Conservation (phyloP, 2,113 vertebrate genomes). For the Ophiodon elongatus region DNA sequence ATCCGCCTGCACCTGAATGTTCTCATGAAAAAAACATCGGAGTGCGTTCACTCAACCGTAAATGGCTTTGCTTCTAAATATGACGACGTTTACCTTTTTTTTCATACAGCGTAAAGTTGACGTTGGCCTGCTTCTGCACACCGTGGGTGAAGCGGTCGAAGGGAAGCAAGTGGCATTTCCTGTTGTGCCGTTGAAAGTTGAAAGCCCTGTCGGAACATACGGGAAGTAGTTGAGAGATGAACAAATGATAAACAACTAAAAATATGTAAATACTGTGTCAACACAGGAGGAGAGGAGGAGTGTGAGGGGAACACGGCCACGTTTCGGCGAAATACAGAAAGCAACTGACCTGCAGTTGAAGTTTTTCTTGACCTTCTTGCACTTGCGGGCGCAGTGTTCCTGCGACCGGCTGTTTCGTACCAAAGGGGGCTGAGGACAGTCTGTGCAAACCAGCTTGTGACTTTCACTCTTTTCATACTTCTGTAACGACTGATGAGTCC, state of each 20-base stretch:
- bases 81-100: conserved; percentile 90
- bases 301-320: neutral
- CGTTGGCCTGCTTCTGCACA: conserved; percentile 88
- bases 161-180: conserved; percentile 92
- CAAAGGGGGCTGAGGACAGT: conserved; percentile 66
- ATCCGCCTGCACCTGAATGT: conserved; percentile 19
- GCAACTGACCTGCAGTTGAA: conserved; percentile 80
- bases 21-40: conserved; percentile 42
- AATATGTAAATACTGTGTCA: conserved; percentile 65
- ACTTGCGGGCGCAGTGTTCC: conserved; percentile 81
- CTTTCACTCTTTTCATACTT: conserved; percentile 81
- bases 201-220: conserved; percentile 80
- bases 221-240: conserved; percentile 62
- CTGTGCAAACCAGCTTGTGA: conserved; percentile 75
- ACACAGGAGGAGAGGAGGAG: neutral
- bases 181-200: conserved; percentile 82
- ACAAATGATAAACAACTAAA: conserved; percentile 51
- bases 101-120: conserved; percentile 93
- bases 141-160: conserved; percentile 93
- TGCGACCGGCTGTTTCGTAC: conserved; percentile 66
- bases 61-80: neutral
- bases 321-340: conserved; percentile 16
- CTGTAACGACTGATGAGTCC: conserved; percentile 73
- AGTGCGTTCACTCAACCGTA: neutral
- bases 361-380: conserved; percentile 78